Evolutionary conservation across 1,140 invertebrate genomes (phyloP), one percentile per base, ranked within the genome.

Genomic region (Ladona fulva): DNA sequence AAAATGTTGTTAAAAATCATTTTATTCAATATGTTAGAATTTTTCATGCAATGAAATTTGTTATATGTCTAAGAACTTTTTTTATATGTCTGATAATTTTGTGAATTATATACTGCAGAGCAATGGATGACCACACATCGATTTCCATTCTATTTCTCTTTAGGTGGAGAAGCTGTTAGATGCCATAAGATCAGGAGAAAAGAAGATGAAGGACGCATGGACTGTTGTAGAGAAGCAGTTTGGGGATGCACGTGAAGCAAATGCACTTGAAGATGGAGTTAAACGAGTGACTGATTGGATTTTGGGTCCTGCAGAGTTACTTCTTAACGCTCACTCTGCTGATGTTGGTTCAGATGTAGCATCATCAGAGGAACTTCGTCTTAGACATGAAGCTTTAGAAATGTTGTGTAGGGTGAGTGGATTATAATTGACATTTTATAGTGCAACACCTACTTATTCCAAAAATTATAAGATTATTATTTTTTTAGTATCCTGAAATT

Each of bases 271-370:
- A 80, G 87, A 90, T 81, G 89, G 90, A 59, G 89, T 92, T 77
- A 86, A 87, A 42, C 86, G 86, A 82, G 92, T 94, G 19, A 91
- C 91, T 11, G 91, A 92, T 81, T 94, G 92, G 93, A 92, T 94
- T 76, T 83, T 93, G 22, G 91, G 91, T 73, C 89, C 90, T 75
- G 93, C 91, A 0, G 92, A 94, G 82, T 89, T 88, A 78, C 86
- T 93, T 83, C 83, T 93, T 19, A 91, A 91, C 79, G 88, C 89
- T 0, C 90, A 92, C 80, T 66, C 52, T 66, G 88, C 87, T 78
- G 90, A 89, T 82, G 92, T 95, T 42, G 93, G 93, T 0, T 90
- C 90, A 80, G 92, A 92, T 79, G 90, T 92, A 14, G 83, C 88
- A 14, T 89, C 89, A 8, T 92, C 92, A 6, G 92, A 94, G 80